Evolutionary conservation across 2,888 invertebrate species (phyloP).

Genomic region (Bombylius discolor): DNA sequence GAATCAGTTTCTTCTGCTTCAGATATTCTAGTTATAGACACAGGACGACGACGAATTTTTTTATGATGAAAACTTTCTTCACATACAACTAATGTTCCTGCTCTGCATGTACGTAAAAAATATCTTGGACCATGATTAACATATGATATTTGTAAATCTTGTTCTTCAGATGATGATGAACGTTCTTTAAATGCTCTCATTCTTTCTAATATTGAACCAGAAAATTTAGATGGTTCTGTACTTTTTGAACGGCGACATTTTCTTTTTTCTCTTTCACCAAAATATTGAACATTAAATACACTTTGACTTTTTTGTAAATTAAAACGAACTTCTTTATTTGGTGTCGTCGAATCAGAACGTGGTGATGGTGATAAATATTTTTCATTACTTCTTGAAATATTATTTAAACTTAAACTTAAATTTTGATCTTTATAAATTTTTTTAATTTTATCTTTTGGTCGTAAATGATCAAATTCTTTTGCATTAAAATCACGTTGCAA

Average conservation of each 20-base stretch:
- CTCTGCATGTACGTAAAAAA: slow-evolving; percentile 39
- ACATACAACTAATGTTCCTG: slow-evolving; percentile 41
- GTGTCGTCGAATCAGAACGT: neutral
- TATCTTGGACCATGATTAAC: slow-evolving; percentile 31
- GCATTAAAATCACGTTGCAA: slow-evolving; percentile 13
- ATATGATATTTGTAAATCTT: slow-evolving; percentile 13
- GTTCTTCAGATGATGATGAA: slow-evolving; percentile 30
- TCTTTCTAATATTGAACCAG: slow-evolving; percentile 30
- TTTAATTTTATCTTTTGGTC: neutral
- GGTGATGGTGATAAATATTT: neutral
- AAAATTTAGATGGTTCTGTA: slow-evolving; percentile 18
- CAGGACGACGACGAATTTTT: slow-evolving; percentile 25
- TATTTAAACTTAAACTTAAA: neutral
- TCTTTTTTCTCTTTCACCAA: slow-evolving; percentile 21
- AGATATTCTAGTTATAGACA: slow-evolving; percentile 1
- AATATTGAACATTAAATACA: slow-evolving; percentile 6
- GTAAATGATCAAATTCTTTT: slow-evolving; percentile 11
- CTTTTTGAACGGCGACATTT: slow-evolving; percentile 30
- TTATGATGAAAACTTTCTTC: slow-evolving; percentile 37
- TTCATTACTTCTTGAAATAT: neutral
- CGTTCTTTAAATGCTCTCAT: slow-evolving; percentile 30
- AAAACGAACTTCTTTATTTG: slow-evolving; percentile 11
- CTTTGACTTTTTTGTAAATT: slow-evolving; percentile 15
- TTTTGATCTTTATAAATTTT: neutral
- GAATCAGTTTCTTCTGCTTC: slow-evolving; percentile 2